Base-by-base conservation (phyloP, 2,888 invertebrate genomes). In the Catonia carolina region DNA sequence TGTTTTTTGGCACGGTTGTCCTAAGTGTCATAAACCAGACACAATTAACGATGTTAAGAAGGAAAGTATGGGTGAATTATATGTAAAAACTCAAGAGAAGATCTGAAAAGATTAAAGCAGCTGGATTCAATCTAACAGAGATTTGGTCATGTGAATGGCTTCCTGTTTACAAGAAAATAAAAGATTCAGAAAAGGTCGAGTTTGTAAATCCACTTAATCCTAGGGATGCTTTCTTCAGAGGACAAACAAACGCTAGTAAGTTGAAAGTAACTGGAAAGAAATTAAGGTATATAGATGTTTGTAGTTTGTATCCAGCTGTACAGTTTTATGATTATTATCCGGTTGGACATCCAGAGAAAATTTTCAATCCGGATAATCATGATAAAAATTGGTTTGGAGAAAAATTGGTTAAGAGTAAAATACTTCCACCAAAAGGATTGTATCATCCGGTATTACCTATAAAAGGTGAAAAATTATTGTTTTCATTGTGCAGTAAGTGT, bases 301-400 rank as follows among this genome's bases (percentile, higher is more conserved):
- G 60, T 20, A 60, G 56, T 53, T 54, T 64, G 36, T 64, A 64
- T 54, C 61, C 63, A 14, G 64, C 62, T 35, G 62, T 64, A 12
- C 58, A 60, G 55, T 64, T 45, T 60, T 64, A 60, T 52, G 61
- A 62, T 59, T 48, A 52, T 31, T 63, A 61, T 56, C 64, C 63
- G n/a, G 53, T 63, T 20, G 61, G 60, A 36, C 62, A 65, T 55
- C 64, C 63, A 48, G 55, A 50, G 52, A 62, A 62, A 56, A 61
- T 65, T 48, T 53, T 52, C 37, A 56, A 61, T 37, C 63, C 62
- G 42, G 22, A 45, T 37, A 48, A 12, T 41, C 62, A 62, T 60
- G 53, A 66, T 60, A 31, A 59, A 53, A 42, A 60, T 14, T 64
- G 64, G 63, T 65, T 61, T 58, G 63, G 62, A n/a, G n/a, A n/a